Conservation (phyloP, 2,113 vertebrate species). For the Chaetodon trifascialis region DNA sequence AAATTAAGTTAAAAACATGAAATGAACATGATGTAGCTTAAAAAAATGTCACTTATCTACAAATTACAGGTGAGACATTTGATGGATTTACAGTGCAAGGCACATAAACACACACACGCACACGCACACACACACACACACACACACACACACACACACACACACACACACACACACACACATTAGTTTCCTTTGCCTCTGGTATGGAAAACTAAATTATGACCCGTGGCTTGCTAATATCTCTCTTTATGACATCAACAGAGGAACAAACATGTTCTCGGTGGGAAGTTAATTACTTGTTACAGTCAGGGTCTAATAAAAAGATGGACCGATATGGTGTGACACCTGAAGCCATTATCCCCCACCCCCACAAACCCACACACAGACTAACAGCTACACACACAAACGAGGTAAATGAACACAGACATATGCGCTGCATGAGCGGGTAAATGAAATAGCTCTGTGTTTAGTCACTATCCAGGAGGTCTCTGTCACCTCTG, state of each 20-base stretch:
- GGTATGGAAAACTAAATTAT: conserved; percentile 65
- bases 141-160: conserved; percentile 26
- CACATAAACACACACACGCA: too few relatives aligned
- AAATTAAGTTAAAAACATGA: background rate
- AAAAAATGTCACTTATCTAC: conserved; percentile 9
- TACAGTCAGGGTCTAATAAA: conserved; percentile 78
- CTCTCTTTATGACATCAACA: conserved; percentile 66
- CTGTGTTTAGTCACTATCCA: conserved; percentile 74
- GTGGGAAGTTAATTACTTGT: conserved; percentile 79
- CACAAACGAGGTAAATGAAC: conserved; percentile 25
- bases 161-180: conserved; percentile 30
- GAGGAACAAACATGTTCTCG: conserved; percentile 74
- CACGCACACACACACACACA: conserved; percentile 4
- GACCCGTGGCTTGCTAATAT: conserved; percentile 57
- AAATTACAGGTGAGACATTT: conserved; percentile 11
- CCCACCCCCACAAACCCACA: conserved; percentile 9
- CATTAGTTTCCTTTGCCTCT: conserved; percentile 14
- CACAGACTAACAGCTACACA: conserved; percentile 7
- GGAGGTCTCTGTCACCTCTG: conserved; percentile 72
- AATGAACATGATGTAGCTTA: background rate
- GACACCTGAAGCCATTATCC: conserved; percentile 76
- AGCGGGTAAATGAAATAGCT: conserved; percentile 64
- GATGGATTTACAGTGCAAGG: conserved; percentile 1
- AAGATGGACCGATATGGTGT: conserved; percentile 68
- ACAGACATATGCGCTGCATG: conserved; percentile 34